Conservation (phyloP, 2,797 vertebrate species). For the Pitangus sulphuratus region DNA sequence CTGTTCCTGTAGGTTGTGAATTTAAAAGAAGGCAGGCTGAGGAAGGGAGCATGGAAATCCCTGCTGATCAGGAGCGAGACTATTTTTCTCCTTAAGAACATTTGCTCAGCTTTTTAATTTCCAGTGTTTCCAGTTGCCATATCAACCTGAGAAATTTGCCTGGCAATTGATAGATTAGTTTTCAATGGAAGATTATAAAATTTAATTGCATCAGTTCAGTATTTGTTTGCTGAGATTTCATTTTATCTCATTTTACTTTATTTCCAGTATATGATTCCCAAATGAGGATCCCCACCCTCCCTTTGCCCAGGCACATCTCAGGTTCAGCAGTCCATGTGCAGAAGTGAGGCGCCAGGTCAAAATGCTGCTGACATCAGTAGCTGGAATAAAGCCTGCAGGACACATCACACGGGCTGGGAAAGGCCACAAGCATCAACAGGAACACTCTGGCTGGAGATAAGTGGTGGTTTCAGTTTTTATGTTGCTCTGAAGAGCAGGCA, state of each 20-base stretch:
- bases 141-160: conserved; percentile 52
- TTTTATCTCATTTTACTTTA: background rate
- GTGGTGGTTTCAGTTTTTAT: background rate
- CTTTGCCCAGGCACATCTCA: background rate
- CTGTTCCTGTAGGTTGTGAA: background rate
- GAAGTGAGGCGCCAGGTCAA: background rate
- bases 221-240: background rate
- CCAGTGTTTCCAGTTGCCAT: conserved; percentile 52
- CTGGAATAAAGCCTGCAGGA: background rate
- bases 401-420: background rate
- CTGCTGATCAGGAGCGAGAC: conserved; percentile 14
- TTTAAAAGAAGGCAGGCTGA: conserved; percentile 3
- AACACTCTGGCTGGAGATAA: background rate
- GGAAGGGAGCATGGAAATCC: conserved; percentile 36
- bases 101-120: conserved; percentile 41
- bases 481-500: background rate
- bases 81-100: conserved; percentile 41
- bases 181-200: conserved; percentile 26
- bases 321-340: background rate
- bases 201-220: background rate
- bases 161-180: conserved; percentile 10
- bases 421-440: background rate
- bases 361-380: background rate
- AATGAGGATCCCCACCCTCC: background rate
- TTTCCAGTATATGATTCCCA: background rate